Base-by-base conservation (phyloP, 2,888 invertebrate genomes). In the Tanypteryx hageni region DNA sequence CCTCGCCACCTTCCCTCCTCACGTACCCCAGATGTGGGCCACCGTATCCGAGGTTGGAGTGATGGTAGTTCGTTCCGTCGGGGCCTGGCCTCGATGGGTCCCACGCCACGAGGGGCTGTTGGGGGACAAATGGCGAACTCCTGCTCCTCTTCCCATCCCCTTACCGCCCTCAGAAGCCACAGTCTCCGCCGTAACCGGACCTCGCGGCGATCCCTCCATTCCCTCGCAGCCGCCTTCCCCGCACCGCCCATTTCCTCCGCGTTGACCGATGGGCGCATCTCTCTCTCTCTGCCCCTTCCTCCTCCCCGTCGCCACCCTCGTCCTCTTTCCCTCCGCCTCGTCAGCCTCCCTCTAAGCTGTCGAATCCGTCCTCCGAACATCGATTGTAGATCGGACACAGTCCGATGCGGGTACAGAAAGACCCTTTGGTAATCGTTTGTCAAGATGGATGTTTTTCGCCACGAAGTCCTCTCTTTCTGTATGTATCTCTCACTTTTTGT, bases 391-490 rank as follows among this genome's bases (percentile, higher is more conserved):
- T 76, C 76, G 76, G 76, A 27, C 68, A 68, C 18, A n/a, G 68
- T 68, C 76, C 76, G 9, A 76, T 76, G 76, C 76, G 76, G 76
- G 76, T 27, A 76, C 22, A 76, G 76, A 76, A 86, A 86, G 18
- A 27, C 59, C 61, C 31, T 58, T 27, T 22, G 58, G 61, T 86
- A 86, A 86, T 86, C 86, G 86, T 61, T 86, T 86, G 86, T 86
- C 86, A 86, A 86, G 86, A 86, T 86, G 86, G 86, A 86, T 86
- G 61, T 27, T 61, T 86, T 61, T 86, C 27, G 16, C 56, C 44
- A 1, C 8, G 68, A 76, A 27, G 10, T 76, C 76, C 27, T 14
- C 76, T 22, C 13, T 76, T 76, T 27, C 76, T 76, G 11, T 14
- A 10, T 4, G 9, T 27, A 22, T 76, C 76, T 76, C 58, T 59